phyloP scores from a whole-genome alignment of 2,797 vertebrate genomes.

The Scyliorhinus canicula region DNA sequence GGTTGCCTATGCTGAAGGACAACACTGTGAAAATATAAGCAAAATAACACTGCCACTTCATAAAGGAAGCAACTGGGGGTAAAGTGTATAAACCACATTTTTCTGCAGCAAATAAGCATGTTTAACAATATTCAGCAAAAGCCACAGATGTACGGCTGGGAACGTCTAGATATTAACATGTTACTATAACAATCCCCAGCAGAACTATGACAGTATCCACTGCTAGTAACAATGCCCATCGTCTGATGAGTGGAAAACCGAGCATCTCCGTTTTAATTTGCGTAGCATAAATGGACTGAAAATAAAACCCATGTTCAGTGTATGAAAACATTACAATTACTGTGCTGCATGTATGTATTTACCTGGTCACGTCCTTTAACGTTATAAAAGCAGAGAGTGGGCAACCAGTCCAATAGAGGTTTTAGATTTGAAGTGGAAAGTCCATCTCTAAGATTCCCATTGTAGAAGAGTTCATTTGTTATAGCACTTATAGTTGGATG shows the following conservation, averaged over 20 bases:
- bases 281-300: not conserved
- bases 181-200: not conserved
- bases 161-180: not conserved
- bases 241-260: not conserved
- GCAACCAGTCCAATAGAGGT: conserved; percentile 61
- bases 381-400: conserved; percentile 64
- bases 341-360: not conserved
- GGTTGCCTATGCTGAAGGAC: too few relatives aligned
- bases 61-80: not conserved
- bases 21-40: not conserved
- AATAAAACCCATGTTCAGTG: not conserved
- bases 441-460: conserved; percentile 54
- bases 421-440: conserved; percentile 52
- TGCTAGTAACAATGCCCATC: not conserved
- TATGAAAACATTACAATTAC: not conserved
- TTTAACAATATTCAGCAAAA: not conserved
- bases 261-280: not conserved
- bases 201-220: not conserved
- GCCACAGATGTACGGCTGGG: not conserved
- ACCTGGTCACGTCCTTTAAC: conserved; percentile 61
- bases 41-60: not conserved
- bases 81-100: not conserved
- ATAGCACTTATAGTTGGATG: conserved; percentile 63
- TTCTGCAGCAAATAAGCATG: not conserved
- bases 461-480: conserved; percentile 62